A percentile compares a stretch with the other conserved stretches of the same genome.
Evolutionary conservation across 2,888 invertebrate genomes (phyloP).

Genomic region (Acleris laterana): DNA sequence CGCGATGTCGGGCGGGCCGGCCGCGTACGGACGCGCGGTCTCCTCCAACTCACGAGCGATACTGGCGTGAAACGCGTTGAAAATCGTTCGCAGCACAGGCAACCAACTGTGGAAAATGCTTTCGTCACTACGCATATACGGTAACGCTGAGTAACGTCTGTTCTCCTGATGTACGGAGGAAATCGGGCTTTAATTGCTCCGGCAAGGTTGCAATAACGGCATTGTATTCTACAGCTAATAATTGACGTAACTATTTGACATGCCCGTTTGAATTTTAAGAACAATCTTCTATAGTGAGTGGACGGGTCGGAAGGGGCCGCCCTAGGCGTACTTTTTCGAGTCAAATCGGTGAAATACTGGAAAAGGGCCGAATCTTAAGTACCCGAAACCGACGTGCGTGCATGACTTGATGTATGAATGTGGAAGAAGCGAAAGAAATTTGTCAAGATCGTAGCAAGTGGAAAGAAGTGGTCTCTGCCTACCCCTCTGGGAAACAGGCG

Average conservation of each 20-base stretch:
- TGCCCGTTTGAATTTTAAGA: neutral
- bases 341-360: too few relatives aligned
- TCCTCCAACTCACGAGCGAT: constrained; percentile 43
- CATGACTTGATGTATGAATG: too few relatives aligned
- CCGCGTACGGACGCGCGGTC: constrained; percentile 47
- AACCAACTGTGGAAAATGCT: constrained; percentile 67
- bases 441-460: too few relatives aligned
- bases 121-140: constrained; percentile 53
- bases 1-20: constrained; percentile 46
- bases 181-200: constrained; percentile 34
- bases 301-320: too few relatives aligned
- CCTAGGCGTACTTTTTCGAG: too few relatives aligned
- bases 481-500: too few relatives aligned
- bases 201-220: constrained; percentile 32
- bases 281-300: too few relatives aligned
- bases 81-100: constrained; percentile 54
- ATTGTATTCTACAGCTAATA: constrained; percentile 30
- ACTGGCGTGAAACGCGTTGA: constrained; percentile 58
- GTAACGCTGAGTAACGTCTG: constrained; percentile 34
- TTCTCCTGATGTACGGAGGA: constrained; percentile 26
- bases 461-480: too few relatives aligned
- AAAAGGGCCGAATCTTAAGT: too few relatives aligned
- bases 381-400: too few relatives aligned
- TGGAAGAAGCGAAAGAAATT: too few relatives aligned
- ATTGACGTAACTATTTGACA: constrained; percentile 12